Evolutionary conservation across 2,888 invertebrate genomes (phyloP), one percentile per base, ranked within the genome.

Genomic region (Coleophora deauratella): DNA sequence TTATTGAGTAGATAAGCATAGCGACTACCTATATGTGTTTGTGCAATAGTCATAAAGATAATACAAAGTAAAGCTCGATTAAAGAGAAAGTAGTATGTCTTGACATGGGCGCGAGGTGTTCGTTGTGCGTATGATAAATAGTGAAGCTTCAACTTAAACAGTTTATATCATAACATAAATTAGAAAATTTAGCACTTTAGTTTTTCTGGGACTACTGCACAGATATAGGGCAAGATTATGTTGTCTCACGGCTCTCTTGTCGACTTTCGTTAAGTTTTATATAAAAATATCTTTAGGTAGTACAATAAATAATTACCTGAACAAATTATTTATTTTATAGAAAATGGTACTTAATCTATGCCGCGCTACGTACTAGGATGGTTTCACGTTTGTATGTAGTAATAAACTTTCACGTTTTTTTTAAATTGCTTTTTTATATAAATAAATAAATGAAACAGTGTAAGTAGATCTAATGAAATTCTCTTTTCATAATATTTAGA

Each of bases 401-500:
- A 65, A 58, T 62, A 67, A 63, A 59, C 66, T 55, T 66, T 66
- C 53, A 53, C 56, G 57, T 60, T 74, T 66, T 66, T 61, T 72
- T 71, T 66, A 59, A 66, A 63, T 66, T 68, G 66, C 10, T 31
- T 41, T 34, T 37, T 33, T 37, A 34, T 30, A 69, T 68, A 64
- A 63, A n/a, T n/a, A n/a, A n/a, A n/a, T 28, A 3, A 37, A 69
- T 69, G 65, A 62, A 59, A 66, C 63, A 60, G 58, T 69, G 62
- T 78, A 76, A 73, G 75, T 81, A 82, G 79, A 60, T 68, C 67
- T 80, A 72, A 67, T 67, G 59, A 69, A 66, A 72, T 70, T 70
- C 72, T 74, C 72, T 70, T 72, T 72, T 77, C 74, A 65, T 72
- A 63, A 75, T 71, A 72, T 72, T 75, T 81, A 84, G 80, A 76